A percentile compares a stretch with the other conserved stretches of the same genome.
phyloP scores from a whole-genome alignment of 2,888 invertebrate genomes.

The Caradrina kadenii region DNA sequence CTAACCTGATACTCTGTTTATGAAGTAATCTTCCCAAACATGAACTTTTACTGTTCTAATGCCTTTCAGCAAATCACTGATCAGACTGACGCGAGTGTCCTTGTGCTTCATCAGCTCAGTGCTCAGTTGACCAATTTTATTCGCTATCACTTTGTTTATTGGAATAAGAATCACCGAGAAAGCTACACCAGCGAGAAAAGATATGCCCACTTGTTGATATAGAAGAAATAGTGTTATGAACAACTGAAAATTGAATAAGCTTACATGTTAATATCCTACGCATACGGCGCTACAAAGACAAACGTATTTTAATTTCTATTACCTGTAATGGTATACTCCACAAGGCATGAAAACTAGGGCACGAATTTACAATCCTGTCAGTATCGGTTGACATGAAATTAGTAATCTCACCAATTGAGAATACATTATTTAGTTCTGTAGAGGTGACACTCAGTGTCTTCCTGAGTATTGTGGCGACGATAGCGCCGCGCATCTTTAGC shows the following conservation, averaged over 20 bases:
- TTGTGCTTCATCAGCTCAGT: constrained; percentile 97
- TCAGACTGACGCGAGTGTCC: constrained; percentile 96
- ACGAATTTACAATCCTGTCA: constrained; percentile 98
- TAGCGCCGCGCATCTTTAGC: constrained; percentile 96
- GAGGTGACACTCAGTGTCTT: constrained; percentile 87
- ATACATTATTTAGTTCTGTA: constrained; percentile 84
- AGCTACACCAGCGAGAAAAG: constrained; percentile 97
- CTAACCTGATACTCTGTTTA: constrained; percentile 92
- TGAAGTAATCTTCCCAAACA: constrained; percentile 98
- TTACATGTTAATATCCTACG: background rate
- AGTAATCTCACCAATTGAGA: constrained; percentile 95
- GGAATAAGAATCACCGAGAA: constrained; percentile 97
- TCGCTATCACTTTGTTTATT: constrained; percentile 96
- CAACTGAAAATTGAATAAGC: constrained; percentile 90
- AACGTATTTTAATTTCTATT: background rate
- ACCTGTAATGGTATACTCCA: constrained; percentile 99
- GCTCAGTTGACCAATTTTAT: constrained; percentile 96
- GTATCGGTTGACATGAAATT: constrained; percentile 99
- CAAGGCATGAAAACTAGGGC: constrained; percentile 98
- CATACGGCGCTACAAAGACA: background rate
- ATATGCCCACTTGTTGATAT: constrained; percentile 96
- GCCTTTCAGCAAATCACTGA: constrained; percentile 96
- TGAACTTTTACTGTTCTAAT: constrained; percentile 97
- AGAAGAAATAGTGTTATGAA: constrained; percentile 95
- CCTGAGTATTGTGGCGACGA: constrained; percentile 94